Base-by-base conservation (phyloP, 2,113 vertebrate genomes). In the Vombatus ursinus region DNA sequence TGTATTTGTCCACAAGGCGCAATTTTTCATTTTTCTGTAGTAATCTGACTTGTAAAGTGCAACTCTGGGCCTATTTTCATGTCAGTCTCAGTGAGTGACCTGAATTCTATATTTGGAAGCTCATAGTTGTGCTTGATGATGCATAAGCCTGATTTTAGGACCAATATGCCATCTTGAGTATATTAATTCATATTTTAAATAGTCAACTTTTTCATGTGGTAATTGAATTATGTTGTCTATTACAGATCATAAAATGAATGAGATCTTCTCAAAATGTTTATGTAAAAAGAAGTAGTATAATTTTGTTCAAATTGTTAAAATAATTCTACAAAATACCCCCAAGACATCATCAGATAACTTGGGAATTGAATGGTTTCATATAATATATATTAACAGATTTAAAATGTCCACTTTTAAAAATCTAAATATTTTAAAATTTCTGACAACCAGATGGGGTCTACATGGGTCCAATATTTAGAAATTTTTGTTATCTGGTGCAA, bases 81-180 rank as follows among this genome's bases (percentile, higher is more conserved):
- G 95, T 96, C 95, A 96, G 93, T 95, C 94, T 93, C 97, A 96
- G 93, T 97, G 97, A 93, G 96, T 94, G 96, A 96, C 96, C 52
- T 96, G 52, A 96, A 92, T 93, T 96, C 96, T 96, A 97, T 96
- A 95, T 98, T 97, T 98, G 96, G 97, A 96, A 94, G 0, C 23
- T 97, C 94, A 94, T 95, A 94, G 95, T 95, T 96, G 52, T 96
- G 54, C 52, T 95, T 95, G 90, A 90, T 93, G 93, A 90, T 92
- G 95, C 53, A 49, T 26, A 91, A 90, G 91, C 94, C 90, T 94
- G 90, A 95, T 95, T 96, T 97, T 96, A 95, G 25, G 96, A 68
- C 47, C 90, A 97, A 92, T 23, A n/a, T 57, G 92, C 89, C 89
- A 90, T 95, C 93, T 97, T 95, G 91, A 61, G 52, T 94, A 96